These are phyloP conservation scores for Heliangelus exortis DNA, from an alignment of 2,797 vertebrate species.

Conservation along the genomic window DNA sequence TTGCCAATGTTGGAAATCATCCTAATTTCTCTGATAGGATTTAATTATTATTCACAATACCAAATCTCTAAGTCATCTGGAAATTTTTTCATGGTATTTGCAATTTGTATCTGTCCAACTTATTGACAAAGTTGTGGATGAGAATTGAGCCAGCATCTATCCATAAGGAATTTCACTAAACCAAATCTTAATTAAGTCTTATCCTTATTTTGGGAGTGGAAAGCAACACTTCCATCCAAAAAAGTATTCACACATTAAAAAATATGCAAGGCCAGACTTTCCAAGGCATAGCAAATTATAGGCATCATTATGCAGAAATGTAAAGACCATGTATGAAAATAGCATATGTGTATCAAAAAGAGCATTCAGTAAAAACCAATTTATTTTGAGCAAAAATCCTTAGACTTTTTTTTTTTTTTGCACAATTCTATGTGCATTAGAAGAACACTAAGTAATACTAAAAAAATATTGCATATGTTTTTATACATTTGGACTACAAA, in stretches of 20 bases:
- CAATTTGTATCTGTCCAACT: neutral
- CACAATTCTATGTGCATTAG: neutral
- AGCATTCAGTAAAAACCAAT: neutral
- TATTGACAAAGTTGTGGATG: neutral
- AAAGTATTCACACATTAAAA: neutral
- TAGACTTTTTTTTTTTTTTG: neutral
- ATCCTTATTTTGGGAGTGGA: neutral
- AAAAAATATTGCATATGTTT: neutral
- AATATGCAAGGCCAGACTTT: neutral
- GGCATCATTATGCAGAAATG: neutral
- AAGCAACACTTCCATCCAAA: neutral
- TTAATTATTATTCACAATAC: neutral
- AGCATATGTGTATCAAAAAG: accelerated
- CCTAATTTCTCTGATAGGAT: neutral
- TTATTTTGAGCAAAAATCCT: neutral
- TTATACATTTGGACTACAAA: neutral
- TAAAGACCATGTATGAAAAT: neutral
- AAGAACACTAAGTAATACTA: neutral
- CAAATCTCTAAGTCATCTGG: neutral
- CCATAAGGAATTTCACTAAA: neutral
- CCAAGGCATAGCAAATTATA: accelerated
- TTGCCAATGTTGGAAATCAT: neutral
- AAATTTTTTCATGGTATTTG: neutral
- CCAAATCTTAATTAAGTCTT: neutral
- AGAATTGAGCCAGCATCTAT: neutral